phyloP scores from a whole-genome alignment of 2,113 vertebrate species.

The Ammodramus savannarum region DNA sequence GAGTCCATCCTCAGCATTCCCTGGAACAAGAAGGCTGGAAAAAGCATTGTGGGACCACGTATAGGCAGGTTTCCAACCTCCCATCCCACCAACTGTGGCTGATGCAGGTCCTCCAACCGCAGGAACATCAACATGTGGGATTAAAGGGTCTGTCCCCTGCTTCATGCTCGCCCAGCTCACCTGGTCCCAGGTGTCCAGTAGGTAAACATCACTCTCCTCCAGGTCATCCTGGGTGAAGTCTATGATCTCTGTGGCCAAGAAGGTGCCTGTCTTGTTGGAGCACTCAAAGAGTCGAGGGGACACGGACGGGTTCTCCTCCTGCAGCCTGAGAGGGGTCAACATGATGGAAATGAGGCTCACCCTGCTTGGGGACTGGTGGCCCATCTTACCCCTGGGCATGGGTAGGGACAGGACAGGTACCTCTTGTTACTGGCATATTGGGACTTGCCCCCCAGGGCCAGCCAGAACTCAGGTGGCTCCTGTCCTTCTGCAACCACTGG shows the following conservation, averaged over 20 bases:
- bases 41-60: fast-evolving
- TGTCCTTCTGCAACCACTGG: slow-evolving; percentile 84
- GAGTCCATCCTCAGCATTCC: not conserved
- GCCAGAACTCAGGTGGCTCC: slow-evolving; percentile 86
- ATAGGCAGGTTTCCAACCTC: not conserved
- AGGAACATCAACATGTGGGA: not conserved
- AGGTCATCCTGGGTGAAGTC: slow-evolving; percentile 85
- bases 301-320: slow-evolving; percentile 71
- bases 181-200: slow-evolving; percentile 87
- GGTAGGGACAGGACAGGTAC: slow-evolving; percentile 42
- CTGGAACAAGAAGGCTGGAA: not conserved
- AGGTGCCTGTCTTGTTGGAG: slow-evolving; percentile 84
- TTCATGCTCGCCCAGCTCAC: not conserved
- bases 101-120: not conserved
- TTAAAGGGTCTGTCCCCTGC: not conserved
- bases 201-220: slow-evolving; percentile 81
- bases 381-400: not conserved
- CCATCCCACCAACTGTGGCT: not conserved
- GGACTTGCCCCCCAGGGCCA: slow-evolving; percentile 82
- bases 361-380: not conserved
- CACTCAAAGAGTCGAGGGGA: slow-evolving; percentile 83
- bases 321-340: slow-evolving; percentile 63
- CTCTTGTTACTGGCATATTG: slow-evolving; percentile 83
- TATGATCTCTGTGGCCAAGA: slow-evolving; percentile 80
- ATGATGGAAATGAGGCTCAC: not conserved